These are phyloP conservation scores for Dasypolia templi DNA, from an alignment of 2,888 invertebrate genomes.

Conservation along the genomic window DNA sequence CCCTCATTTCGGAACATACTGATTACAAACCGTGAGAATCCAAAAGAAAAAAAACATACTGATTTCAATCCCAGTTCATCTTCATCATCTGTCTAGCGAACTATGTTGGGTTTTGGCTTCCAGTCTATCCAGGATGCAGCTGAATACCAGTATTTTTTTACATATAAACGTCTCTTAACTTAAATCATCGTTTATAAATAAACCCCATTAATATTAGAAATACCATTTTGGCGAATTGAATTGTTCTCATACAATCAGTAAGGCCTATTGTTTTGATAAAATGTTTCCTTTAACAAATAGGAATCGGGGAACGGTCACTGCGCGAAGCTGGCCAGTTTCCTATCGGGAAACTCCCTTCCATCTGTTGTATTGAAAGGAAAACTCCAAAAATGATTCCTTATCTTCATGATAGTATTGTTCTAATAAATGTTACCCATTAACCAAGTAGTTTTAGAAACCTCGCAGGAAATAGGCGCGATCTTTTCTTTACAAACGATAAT, in stretches of 20 bases:
- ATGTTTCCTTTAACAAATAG: neutral
- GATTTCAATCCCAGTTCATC: neutral
- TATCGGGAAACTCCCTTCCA: neutral
- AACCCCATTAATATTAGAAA: constrained; percentile 1
- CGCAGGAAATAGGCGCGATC: neutral
- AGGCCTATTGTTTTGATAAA: neutral
- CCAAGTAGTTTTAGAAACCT: neutral
- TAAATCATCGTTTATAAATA: no score
- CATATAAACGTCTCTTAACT: no score
- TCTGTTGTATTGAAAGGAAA: neutral
- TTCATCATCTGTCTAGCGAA: no score
- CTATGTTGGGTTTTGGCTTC: no score
- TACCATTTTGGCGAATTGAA: constrained; percentile 11
- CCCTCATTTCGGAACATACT: no score
- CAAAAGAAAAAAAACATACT: no score
- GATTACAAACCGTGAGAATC: no score
- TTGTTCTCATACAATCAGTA: constrained; percentile 3
- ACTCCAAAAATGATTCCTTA: neutral
- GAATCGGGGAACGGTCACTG: constrained; percentile 1
- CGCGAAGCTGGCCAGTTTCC: neutral
- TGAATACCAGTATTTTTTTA: no score
- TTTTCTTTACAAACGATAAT: neutral
- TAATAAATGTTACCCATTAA: constrained; percentile 1
- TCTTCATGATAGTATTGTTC: neutral
- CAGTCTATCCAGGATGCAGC: no score